Conservation (phyloP, 2,113 vertebrate genomes). For the Cochlearius cochlearius region DNA sequence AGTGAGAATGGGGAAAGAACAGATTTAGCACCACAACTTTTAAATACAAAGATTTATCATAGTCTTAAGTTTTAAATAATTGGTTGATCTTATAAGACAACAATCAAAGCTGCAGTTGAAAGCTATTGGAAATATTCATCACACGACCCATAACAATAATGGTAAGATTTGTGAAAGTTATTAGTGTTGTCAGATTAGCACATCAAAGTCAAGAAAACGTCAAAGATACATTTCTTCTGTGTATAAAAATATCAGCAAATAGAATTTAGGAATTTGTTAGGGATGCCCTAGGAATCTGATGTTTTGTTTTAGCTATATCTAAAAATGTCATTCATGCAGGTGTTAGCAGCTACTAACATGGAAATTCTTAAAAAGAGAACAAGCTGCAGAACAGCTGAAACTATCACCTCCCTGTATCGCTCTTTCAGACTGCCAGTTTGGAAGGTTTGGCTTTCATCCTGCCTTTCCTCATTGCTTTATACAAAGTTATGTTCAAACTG, state of each 20-base stretch:
- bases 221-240: background rate
- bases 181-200: background rate
- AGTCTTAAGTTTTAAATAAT: background rate
- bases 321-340: background rate
- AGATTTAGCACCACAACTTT: background rate
- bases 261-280: background rate
- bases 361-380: background rate
- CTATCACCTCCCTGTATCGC: background rate
- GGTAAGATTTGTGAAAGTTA: background rate
- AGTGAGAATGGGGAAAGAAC: background rate
- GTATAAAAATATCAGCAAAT: background rate
- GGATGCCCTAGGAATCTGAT: background rate
- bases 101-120: background rate
- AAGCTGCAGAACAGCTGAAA: background rate
- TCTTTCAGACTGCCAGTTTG: background rate
- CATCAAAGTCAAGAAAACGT: background rate
- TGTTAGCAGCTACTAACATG: background rate
- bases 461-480: slow-evolving; percentile 81
- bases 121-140: background rate
- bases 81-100: background rate
- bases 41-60: background rate
- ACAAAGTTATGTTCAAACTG: slow-evolving; percentile 89
- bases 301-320: background rate
- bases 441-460: background rate
- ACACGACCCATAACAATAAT: background rate